Evolutionary conservation across 2,113 vertebrate genomes (phyloP).

Genomic region (Ailuropoda melanoleuca): DNA sequence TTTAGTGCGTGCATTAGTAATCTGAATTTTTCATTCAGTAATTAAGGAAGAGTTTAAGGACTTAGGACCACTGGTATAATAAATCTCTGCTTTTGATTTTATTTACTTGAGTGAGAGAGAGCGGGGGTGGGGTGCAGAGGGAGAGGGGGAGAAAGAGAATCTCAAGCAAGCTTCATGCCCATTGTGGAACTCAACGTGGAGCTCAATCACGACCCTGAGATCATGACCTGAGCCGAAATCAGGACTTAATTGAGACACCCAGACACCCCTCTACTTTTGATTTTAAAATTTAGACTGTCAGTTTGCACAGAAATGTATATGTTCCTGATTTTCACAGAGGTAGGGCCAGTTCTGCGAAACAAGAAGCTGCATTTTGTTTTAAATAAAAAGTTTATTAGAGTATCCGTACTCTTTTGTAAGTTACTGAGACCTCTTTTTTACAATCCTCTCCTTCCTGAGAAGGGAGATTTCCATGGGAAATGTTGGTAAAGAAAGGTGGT

Average conservation of each 20-base stretch:
- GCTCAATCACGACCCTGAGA: not conserved
- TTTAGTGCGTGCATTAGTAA: not conserved
- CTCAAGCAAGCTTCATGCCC: not conserved
- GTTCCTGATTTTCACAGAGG: constrained; percentile 2
- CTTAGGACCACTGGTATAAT: not conserved
- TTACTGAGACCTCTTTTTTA: not conserved
- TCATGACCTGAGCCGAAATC: not conserved
- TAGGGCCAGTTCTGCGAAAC: not conserved
- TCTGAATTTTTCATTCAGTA: not conserved
- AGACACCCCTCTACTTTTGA: not conserved
- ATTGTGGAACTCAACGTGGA: not conserved
- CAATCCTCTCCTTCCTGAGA: no score
- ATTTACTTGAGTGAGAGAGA: not conserved
- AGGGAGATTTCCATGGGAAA: not conserved
- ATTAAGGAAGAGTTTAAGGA: not conserved
- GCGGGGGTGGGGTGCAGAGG: not conserved
- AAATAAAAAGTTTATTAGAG: not conserved
- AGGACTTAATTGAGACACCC: not conserved
- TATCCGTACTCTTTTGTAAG: not conserved
- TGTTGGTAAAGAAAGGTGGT: not conserved
- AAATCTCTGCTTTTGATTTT: not conserved
- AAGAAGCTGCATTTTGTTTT: not conserved
- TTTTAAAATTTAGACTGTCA: not conserved
- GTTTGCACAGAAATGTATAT: not conserved
- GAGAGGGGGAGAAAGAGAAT: not conserved